Evolutionary conservation across 2,888 invertebrate genomes (phyloP).

Genomic region (Coecobrya sp.): DNA sequence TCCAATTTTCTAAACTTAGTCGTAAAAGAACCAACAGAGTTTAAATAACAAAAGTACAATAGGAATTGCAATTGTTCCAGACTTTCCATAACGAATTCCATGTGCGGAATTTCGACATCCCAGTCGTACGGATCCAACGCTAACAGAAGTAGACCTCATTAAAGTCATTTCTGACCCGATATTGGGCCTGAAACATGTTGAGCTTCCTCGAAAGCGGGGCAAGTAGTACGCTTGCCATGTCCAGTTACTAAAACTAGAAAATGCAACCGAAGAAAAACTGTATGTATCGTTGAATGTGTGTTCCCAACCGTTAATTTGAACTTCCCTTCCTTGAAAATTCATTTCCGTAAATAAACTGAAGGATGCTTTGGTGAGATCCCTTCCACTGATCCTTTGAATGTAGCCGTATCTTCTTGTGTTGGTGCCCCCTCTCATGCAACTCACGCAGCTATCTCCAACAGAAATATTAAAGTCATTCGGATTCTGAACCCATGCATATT

Average conservation of each 20-base stretch:
- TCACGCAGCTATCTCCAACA: conserved; percentile 39
- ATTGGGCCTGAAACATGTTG: conserved; percentile 18
- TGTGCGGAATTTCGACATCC: conserved; percentile 64
- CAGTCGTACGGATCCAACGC: conserved; percentile 64
- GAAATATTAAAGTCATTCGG: conserved; percentile 48
- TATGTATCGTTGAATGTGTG: conserved; percentile 31
- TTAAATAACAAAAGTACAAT: conserved; percentile 19
- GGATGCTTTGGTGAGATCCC: conserved; percentile 29
- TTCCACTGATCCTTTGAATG: conserved; percentile 21
- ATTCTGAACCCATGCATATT: not conserved
- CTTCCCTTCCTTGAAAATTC: conserved; percentile 41
- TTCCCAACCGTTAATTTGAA: not conserved
- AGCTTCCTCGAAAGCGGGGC: conserved; percentile 51
- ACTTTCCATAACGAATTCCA: not conserved
- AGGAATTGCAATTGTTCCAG: conserved; percentile 1
- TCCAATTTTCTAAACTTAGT: too few species aligned
- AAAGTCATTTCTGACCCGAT: conserved; percentile 43
- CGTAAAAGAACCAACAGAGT: too few species aligned
- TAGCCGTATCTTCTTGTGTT: not conserved
- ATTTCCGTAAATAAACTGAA: conserved; percentile 31
- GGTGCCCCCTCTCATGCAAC: not conserved
- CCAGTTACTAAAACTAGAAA: conserved; percentile 74
- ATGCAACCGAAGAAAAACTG: conserved; percentile 60
- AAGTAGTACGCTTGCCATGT: conserved; percentile 63
- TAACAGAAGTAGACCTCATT: not conserved